Conservation (phyloP, 1,140 invertebrate species). For the Cyphomyrmex costatus region DNA sequence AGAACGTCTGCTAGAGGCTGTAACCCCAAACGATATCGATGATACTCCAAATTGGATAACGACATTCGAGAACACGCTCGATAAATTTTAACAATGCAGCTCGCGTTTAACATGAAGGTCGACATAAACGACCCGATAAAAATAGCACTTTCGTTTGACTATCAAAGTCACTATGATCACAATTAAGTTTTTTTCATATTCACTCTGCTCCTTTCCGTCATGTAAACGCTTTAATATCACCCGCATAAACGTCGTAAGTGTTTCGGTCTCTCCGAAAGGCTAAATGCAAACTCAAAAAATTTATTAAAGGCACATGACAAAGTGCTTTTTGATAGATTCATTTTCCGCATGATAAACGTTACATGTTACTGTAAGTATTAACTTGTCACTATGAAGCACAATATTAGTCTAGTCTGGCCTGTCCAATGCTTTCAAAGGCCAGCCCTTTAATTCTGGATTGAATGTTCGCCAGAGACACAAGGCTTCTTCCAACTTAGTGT, state of each 20-base stretch:
- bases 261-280: not conserved
- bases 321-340: slow-evolving; percentile 33
- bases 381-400: not conserved
- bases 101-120: slow-evolving; percentile 13
- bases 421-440: slow-evolving; percentile 14
- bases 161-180: not conserved
- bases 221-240: not conserved
- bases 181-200: not conserved
- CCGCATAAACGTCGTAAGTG: no score
- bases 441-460: slow-evolving; percentile 54
- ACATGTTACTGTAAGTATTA: slow-evolving; percentile 5
- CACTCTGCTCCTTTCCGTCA: not conserved
- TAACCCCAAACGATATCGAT: slow-evolving; percentile 51
- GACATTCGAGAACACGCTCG: slow-evolving; percentile 13
- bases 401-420: not conserved
- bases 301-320: not conserved
- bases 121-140: slow-evolving; percentile 13
- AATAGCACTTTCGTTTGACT: slow-evolving; percentile 3
- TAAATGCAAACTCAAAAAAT: not conserved
- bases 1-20: slow-evolving; percentile 34
- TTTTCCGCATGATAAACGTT: slow-evolving; percentile 51
- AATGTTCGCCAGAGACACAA: not conserved
- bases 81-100: slow-evolving; percentile 54
- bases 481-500: slow-evolving; percentile 27
- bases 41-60: slow-evolving; percentile 58